These are phyloP conservation scores for Vombatus ursinus DNA, from an alignment of 2,113 vertebrate species.

Conservation along the genomic window DNA sequence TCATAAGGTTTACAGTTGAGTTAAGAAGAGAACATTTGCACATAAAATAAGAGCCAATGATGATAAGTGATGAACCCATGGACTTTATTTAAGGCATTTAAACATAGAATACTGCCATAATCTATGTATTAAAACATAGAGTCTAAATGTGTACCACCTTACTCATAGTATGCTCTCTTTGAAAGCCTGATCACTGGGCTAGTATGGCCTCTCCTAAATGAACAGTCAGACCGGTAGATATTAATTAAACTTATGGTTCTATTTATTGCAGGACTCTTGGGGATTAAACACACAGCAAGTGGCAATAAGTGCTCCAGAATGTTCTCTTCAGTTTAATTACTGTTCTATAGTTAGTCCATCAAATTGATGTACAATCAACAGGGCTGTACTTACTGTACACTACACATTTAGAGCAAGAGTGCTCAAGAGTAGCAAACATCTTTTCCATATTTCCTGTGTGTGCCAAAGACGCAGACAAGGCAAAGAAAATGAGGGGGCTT, in stretches of 20 bases:
- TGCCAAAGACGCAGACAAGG: constrained; percentile 33
- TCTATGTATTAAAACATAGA: not conserved
- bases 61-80: not conserved
- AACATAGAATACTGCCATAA: not conserved
- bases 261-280: constrained; percentile 84
- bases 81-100: not conserved
- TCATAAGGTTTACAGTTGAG: not conserved
- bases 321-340: constrained; percentile 87
- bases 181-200: constrained; percentile 78
- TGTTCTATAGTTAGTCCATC: constrained; percentile 83
- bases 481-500: not conserved
- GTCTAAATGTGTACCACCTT: constrained; percentile 37
- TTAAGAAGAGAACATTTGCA: not conserved
- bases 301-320: constrained; percentile 83
- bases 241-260: constrained; percentile 88
- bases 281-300: constrained; percentile 83
- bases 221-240: constrained; percentile 83
- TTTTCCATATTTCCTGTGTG: constrained; percentile 20
- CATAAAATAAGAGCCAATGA: not conserved
- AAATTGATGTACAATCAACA: constrained; percentile 81
- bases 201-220: constrained; percentile 75
- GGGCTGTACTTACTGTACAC: constrained; percentile 67
- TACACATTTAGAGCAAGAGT: constrained; percentile 50
- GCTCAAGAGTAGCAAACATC: constrained; percentile 58
- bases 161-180: constrained; percentile 51